Evolutionary conservation across 2,797 vertebrate species (phyloP), one percentile per base, ranked within the genome.

Genomic region (Odontamblyopus lacepedii): DNA sequence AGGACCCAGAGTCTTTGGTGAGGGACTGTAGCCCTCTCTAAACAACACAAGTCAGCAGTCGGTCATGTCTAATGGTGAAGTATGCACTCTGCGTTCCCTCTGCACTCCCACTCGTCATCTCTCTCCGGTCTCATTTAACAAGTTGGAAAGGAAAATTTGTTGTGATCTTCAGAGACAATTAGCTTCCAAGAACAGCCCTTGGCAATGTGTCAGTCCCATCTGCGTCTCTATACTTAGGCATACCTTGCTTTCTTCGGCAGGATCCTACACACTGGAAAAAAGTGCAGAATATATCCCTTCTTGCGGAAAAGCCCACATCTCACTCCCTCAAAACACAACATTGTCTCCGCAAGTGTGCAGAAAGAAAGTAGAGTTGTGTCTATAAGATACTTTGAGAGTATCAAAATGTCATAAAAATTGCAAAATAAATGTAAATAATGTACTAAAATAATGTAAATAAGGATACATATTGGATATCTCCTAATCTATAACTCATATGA

Each of bases 51-150:
- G 81, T 83, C 82, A 83, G 73, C 72, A 72, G 41, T 76, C 55
- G 61, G 76, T 80, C 75, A 84, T 77, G 81, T 88, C 81, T 84
- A 74, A 85, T 84, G 77, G 78, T 73, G 84, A 71, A 16, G 74
- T 74, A 83, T 79, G 77, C 69, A 79, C 72, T 73, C 79, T 70
- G 76, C 71, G 61, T 78, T 84, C 74, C 72, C 65, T 60, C 76
- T 12, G 70, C 69, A 53, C 87, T 50, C 88, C 87, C 87, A 86
- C 85, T 85, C 72, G 29, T 79, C 85, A 26, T 75, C 79, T 80
- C 74, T 82, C 82, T 79, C 77, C 78, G 86, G 80, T 87, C 82
- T 87, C 75, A 76, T 88, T 85, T 89, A 83, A 82, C 83, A 81
- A 84, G 73, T 83, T 72, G 66, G 78, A 79, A 74, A 73, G 71